Evolutionary conservation across 1,140 invertebrate species (phyloP).

Genomic region (Fragariocoptes setiger): DNA sequence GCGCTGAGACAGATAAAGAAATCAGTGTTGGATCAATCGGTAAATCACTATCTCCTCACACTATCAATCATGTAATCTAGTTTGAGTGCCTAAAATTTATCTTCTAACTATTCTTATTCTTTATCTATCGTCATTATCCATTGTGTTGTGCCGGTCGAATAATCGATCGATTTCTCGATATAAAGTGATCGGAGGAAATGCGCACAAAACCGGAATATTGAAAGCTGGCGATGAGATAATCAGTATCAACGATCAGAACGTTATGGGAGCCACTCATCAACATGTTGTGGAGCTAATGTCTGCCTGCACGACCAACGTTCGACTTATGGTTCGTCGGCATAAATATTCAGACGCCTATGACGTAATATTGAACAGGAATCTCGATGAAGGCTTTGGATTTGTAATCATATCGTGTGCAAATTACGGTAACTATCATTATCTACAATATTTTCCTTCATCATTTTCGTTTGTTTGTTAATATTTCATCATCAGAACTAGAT

Average conservation of each 20-base stretch:
- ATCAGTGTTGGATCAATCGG: slow-evolving; percentile 21
- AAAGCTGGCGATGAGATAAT: slow-evolving; percentile 62
- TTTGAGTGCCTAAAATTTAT: slow-evolving; percentile 1
- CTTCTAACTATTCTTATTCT: background rate
- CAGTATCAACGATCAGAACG: slow-evolving; percentile 44
- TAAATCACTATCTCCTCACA: no score
- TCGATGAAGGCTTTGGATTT: slow-evolving; percentile 91
- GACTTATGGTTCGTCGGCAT: slow-evolving; percentile 6
- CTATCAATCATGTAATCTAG: no score
- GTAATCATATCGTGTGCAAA: slow-evolving; percentile 90
- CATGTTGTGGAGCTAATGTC: slow-evolving; percentile 54
- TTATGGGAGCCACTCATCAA: slow-evolving; percentile 55
- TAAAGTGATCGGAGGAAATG: slow-evolving; percentile 67
- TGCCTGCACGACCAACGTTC: slow-evolving; percentile 4
- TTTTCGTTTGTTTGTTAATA: slow-evolving; percentile 14
- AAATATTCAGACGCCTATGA: slow-evolving; percentile 8
- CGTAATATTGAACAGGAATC: slow-evolving; percentile 19
- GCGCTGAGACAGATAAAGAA: slow-evolving; percentile 82
- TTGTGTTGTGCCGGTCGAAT: slow-evolving; percentile 37
- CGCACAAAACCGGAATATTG: slow-evolving; percentile 51
- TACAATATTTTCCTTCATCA: slow-evolving; percentile 42
- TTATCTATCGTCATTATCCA: slow-evolving; percentile 1
- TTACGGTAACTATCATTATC: slow-evolving; percentile 45
- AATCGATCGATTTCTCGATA: slow-evolving; percentile 72
- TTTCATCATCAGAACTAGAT: no score